phyloP scores from a whole-genome alignment of 2,888 invertebrate genomes.

The Mechanitis messenoides region DNA sequence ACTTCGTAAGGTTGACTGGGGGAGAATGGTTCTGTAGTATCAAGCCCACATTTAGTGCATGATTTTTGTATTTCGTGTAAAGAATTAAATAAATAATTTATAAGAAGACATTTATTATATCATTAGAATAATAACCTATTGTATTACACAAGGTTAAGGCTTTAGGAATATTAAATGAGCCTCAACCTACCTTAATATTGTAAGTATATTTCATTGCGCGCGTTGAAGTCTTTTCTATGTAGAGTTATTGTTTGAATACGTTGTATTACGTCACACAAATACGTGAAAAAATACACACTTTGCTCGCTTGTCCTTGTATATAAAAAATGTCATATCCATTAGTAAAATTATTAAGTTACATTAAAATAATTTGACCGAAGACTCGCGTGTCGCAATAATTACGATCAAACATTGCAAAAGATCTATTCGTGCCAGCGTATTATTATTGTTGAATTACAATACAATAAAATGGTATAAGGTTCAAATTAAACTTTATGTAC shows the following conservation, averaged over 20 bases:
- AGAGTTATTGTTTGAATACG: conserved; percentile 1
- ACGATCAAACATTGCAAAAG: conserved; percentile 15
- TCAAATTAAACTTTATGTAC: neutral
- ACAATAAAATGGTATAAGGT: conserved; percentile 5
- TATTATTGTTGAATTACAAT: conserved; percentile 12
- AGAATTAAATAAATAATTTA: no score
- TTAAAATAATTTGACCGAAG: no score
- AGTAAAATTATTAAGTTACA: no score
- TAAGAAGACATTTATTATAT: no score
- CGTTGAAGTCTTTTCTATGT: conserved; percentile 38
- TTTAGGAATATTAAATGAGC: neutral
- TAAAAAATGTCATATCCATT: no score
- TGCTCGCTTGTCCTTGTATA: no score
- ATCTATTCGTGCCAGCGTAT: conserved; percentile 10
- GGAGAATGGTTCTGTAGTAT: no score
- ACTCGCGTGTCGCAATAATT: conserved; percentile 8
- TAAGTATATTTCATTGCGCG: conserved; percentile 14
- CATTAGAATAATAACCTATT: neutral
- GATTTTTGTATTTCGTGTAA: no score
- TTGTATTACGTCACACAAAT: neutral
- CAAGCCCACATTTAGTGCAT: no score
- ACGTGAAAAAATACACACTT: no score
- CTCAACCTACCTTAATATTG: neutral
- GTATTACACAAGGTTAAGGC: conserved; percentile 2
- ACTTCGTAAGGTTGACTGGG: no score